Evolutionary conservation across 2,797 vertebrate species (phyloP).

Genomic region (Hippoglossus hippoglossus): DNA sequence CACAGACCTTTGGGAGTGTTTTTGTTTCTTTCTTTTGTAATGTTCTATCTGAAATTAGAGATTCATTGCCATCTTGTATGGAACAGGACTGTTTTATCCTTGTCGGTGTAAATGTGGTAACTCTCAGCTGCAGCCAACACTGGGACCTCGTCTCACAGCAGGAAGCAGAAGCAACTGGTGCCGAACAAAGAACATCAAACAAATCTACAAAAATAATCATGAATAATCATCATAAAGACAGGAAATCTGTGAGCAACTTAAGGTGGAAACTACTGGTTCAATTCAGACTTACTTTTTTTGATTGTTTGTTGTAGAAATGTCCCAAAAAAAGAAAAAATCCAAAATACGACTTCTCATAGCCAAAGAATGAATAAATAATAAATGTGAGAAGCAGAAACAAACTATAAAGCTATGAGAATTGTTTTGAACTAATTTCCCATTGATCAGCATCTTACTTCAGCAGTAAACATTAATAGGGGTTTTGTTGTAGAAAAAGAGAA

Average conservation of each 20-base stretch:
- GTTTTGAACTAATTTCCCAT: not conserved
- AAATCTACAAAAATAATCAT: not conserved
- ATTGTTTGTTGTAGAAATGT: too few species aligned
- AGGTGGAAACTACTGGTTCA: not conserved
- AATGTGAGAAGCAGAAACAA: too few species aligned
- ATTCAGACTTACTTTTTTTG: not conserved
- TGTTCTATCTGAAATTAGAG: conserved; percentile 17
- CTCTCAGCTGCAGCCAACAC: conserved; percentile 32
- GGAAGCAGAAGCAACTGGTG: conserved; percentile 53
- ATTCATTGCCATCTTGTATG: conserved; percentile 40
- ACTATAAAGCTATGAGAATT: not conserved
- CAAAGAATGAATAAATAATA: not conserved
- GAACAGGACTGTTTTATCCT: conserved; percentile 38
- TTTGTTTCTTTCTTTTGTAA: not conserved
- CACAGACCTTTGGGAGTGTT: not conserved
- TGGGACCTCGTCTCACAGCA: conserved; percentile 52
- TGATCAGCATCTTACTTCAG: not conserved
- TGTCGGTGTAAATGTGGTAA: conserved; percentile 50
- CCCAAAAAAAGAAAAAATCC: too few species aligned
- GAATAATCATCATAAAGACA: too few species aligned
- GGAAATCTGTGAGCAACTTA: not conserved
- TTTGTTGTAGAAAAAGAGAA: too few species aligned
- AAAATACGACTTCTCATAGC: not conserved
- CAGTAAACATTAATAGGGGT: too few species aligned
- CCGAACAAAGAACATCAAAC: conserved; percentile 63